Base-by-base conservation (phyloP, 2,113 vertebrate species). In the Rhineura floridana region DNA sequence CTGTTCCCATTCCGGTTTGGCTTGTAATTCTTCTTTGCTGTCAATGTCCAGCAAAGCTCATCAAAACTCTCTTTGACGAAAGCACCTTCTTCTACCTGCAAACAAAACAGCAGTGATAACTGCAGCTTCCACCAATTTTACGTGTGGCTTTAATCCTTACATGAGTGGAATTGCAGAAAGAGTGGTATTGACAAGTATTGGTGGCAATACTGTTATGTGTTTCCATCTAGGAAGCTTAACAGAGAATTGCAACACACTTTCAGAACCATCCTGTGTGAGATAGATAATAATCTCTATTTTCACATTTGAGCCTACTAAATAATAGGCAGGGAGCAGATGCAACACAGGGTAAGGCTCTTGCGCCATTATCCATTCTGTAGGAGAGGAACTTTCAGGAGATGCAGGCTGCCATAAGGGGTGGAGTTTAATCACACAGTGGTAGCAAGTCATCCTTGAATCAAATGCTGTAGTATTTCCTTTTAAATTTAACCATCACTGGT, bases 41-140 rank as follows among this genome's bases (percentile, higher is more conserved):
- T 98, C 79, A 99, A 96, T 7, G 98, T 99, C 98, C 98, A 99
- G 95, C 98, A 99, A 75, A 99, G 97, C 93, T 99, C 98, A 9
- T 99, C 98, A 1, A 99, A 98, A 28, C 98, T 95, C 94, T 99
- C 98, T 92, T 99, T 99, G 86, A 96, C 95, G 89, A 99, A 99
- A 80, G 98, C 97, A 0, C 98, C 98, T 91, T 99, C 98, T 87
- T 98, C 97, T 79, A 99, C 98, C 98, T 99, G 87, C 8, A 46
- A 89, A 83, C 86, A 94, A 91, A 72, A 70, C 88, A 62, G n/a
- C 36, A 2, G 12, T 28, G 55, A 23, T 83, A 30, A 65, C 48
- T 39, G 30, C 3, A 39, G 50, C 39, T 84, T 85, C 6, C 28
- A 42, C 30, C 6, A 12, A 33, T 42, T 33, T 28, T 75, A 8